phyloP scores from a whole-genome alignment of 2,113 vertebrate species.

The Eulemur macaco region DNA sequence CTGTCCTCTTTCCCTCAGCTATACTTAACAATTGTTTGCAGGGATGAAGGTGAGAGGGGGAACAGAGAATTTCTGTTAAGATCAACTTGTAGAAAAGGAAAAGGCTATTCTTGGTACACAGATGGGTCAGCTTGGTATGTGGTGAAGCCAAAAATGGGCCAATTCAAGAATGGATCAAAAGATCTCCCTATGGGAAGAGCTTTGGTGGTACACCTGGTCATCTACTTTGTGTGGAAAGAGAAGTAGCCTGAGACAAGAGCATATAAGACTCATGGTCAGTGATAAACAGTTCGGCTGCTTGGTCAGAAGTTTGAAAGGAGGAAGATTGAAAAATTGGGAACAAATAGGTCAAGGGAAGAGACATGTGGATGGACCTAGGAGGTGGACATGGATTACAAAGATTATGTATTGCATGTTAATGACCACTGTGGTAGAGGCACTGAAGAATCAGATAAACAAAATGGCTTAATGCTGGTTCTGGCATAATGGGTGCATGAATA shows the following conservation, averaged over 20 bases:
- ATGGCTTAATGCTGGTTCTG: not conserved
- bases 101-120: not conserved
- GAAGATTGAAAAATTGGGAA: not conserved
- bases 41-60: accelerated
- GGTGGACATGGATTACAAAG: not conserved
- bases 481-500: not conserved
- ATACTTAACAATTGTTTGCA: not conserved
- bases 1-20: not conserved
- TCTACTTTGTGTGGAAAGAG: not conserved
- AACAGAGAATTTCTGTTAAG: not conserved
- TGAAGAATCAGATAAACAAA: not conserved
- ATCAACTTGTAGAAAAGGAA: not conserved
- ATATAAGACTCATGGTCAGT: not conserved
- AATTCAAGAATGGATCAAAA: not conserved
- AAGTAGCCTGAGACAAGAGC: not conserved
- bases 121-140: not conserved
- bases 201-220: not conserved
- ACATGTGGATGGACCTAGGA: not conserved
- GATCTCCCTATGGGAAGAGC: not conserved
- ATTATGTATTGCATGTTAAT: not conserved
- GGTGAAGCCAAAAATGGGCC: not conserved
- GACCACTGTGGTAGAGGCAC: not conserved
- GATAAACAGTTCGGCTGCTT: not conserved
- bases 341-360: not conserved
- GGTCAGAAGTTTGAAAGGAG: not conserved